These are phyloP conservation scores for Antheraea yamamai DNA, from an alignment of 2,888 invertebrate genomes.

Conservation along the genomic window DNA sequence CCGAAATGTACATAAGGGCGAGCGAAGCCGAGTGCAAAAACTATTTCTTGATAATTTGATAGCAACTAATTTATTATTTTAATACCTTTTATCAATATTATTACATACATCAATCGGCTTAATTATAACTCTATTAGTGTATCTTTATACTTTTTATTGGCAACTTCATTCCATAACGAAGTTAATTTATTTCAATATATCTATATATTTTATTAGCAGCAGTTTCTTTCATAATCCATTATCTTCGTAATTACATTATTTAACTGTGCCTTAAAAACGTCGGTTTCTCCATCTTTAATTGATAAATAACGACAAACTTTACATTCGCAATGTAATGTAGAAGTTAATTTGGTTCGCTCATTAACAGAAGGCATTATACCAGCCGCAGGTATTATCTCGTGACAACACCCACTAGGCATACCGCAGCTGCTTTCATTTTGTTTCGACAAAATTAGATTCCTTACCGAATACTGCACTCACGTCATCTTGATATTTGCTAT, in stretches of 20 bases:
- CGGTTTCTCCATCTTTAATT: neutral
- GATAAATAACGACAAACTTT: constrained; percentile 14
- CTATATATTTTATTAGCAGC: neutral
- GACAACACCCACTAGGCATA: constrained; percentile 21
- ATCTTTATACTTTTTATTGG: neutral
- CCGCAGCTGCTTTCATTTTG: constrained; percentile 28
- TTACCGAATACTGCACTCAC: constrained; percentile 22
- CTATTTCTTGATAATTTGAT: no score
- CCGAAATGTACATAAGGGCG: no score
- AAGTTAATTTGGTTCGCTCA: constrained; percentile 32
- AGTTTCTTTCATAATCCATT: neutral
- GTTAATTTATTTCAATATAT: neutral
- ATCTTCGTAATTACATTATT: neutral
- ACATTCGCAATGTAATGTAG: constrained; percentile 21
- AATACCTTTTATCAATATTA: neutral
- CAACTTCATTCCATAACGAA: neutral
- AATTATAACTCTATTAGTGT: no score
- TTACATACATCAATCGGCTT: no score
- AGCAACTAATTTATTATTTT: neutral
- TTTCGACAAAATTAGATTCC: constrained; percentile 35
- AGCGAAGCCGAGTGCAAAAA: no score
- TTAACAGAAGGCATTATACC: constrained; percentile 29
- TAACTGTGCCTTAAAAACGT: neutral
- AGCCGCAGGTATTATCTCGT: constrained; percentile 25
- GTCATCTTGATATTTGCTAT: constrained; percentile 30